These are phyloP conservation scores for Rhinolophus ferrumequinum DNA, from an alignment of 2,113 vertebrate species.

Conservation along the genomic window DNA sequence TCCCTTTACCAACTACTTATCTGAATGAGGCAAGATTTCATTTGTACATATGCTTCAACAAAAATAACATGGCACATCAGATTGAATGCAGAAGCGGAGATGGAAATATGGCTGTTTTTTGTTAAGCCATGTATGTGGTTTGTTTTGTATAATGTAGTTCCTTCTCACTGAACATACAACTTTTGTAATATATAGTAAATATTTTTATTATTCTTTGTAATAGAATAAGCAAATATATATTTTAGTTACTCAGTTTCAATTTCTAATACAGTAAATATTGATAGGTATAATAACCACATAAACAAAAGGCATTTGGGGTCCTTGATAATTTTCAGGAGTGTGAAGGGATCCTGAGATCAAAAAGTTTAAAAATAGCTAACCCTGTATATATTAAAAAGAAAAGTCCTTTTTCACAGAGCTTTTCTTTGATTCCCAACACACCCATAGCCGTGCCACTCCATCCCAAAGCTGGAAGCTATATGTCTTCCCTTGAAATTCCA, in stretches of 20 bases:
- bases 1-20: no score
- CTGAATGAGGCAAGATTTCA: no score
- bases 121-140: neutral
- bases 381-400: neutral
- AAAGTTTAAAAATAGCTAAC: neutral
- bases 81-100: neutral
- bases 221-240: neutral
- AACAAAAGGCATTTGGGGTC: no score
- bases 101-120: neutral
- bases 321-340: no score
- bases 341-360: neutral
- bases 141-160: neutral
- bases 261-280: no score
- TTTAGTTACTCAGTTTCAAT: neutral
- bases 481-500: neutral
- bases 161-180: slow-evolving; percentile 22
- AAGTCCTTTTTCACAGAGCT: neutral
- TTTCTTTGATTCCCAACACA: neutral
- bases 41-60: no score
- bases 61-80: no score
- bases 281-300: no score
- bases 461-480: neutral
- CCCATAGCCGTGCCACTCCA: neutral
- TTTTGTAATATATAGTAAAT: neutral
- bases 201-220: slow-evolving; percentile 13